phyloP scores from a whole-genome alignment of 2,797 vertebrate genomes.

The Cynopterus sphinx region DNA sequence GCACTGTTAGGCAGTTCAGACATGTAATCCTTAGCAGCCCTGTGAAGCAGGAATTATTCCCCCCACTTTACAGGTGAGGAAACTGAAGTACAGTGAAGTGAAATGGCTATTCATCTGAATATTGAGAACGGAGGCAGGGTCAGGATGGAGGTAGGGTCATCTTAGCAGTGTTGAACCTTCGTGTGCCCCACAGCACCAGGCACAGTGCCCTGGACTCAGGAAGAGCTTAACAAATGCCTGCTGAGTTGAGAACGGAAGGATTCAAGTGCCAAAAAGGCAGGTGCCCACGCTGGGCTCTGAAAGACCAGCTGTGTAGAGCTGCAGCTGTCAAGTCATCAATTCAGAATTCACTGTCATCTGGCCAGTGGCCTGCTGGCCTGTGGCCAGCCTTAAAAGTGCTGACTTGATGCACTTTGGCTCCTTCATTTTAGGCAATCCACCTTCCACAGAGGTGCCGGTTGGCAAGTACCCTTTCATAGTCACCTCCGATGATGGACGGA shows the following conservation, averaged over 20 bases:
- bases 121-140: background rate
- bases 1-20: background rate
- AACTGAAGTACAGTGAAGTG: background rate
- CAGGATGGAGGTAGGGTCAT: background rate
- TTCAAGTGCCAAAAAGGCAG: background rate
- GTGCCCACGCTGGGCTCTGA: background rate
- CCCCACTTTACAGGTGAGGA: background rate
- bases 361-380: background rate
- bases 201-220: background rate
- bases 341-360: background rate
- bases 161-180: background rate
- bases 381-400: background rate
- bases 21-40: background rate
- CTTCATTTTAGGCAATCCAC: conserved; percentile 86
- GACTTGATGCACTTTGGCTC: background rate
- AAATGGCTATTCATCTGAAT: background rate
- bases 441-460: conserved; percentile 89
- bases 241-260: conserved; percentile 21
- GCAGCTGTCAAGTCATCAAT: background rate
- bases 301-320: background rate
- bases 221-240: background rate
- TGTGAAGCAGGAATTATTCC: background rate
- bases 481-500: conserved; percentile 85
- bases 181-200: background rate
- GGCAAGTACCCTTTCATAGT: conserved; percentile 92